These are phyloP conservation scores for Hydrotaea diabolus DNA, from an alignment of 2,888 invertebrate species.

Conservation along the genomic window DNA sequence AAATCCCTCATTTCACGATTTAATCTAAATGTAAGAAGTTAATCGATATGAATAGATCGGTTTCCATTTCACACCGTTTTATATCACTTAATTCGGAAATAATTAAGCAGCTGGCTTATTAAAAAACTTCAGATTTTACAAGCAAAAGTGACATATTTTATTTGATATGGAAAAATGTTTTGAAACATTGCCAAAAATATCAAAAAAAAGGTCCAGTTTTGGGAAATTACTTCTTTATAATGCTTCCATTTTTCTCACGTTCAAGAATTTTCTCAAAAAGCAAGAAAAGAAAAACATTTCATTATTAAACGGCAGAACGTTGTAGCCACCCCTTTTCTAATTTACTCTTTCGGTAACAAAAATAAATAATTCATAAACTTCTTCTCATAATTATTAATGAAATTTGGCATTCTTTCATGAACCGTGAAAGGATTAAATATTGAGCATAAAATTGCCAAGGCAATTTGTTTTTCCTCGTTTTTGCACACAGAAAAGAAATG, in stretches of 20 bases:
- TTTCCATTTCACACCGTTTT: too few relatives aligned
- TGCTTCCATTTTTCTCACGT: constrained; percentile 13
- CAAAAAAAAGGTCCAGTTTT: neutral
- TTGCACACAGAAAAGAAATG: neutral
- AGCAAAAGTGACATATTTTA: neutral
- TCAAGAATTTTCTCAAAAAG: neutral
- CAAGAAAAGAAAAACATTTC: too few relatives aligned
- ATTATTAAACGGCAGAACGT: neutral
- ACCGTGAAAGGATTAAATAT: constrained; percentile 55
- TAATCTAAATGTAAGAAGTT: too few relatives aligned
- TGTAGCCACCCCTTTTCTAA: neutral
- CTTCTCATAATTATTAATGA: neutral
- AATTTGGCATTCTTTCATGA: constrained; percentile 25
- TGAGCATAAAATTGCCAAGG: constrained; percentile 41
- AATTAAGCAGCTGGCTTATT: neutral
- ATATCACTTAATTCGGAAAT: too few relatives aligned
- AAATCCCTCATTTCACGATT: too few relatives aligned
- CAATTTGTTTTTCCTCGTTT: neutral
- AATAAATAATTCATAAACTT: constrained; percentile 7
- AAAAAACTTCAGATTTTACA: neutral
- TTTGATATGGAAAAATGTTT: constrained; percentile 8
- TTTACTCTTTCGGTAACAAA: neutral
- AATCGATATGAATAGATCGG: too few relatives aligned
- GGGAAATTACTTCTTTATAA: too few relatives aligned
- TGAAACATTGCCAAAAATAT: neutral